Conservation (phyloP, 2,888 invertebrate genomes). For the Hedychridium roseum region DNA sequence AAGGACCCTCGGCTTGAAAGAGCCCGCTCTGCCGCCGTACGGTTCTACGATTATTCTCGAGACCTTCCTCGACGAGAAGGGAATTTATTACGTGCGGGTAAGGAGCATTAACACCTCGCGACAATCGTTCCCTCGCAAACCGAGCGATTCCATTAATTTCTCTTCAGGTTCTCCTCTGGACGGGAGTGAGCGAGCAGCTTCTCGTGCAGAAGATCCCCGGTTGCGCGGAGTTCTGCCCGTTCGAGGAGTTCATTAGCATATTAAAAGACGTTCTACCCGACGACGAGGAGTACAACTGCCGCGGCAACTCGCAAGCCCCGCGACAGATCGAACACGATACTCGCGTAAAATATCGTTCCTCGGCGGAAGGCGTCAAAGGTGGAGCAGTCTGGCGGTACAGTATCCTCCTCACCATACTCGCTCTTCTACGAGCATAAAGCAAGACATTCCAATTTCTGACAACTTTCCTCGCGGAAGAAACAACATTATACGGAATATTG, state of each 20-base stretch:
- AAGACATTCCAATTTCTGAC: no score
- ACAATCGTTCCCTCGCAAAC: no score
- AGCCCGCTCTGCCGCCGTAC: constrained; percentile 49
- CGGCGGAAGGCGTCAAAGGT: constrained; percentile 6
- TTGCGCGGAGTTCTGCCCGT: constrained; percentile 57
- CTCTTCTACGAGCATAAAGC: no score
- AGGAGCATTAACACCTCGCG: no score
- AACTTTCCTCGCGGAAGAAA: no score
- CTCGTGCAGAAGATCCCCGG: constrained; percentile 56
- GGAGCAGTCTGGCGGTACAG: constrained; percentile 7
- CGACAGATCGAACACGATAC: background rate
- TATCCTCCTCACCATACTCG: constrained; percentile 4
- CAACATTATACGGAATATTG: no score
- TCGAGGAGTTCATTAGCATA: constrained; percentile 54
- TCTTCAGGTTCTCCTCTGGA: constrained; percentile 58
- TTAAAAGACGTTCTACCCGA: constrained; percentile 49
- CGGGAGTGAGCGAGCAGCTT: constrained; percentile 53
- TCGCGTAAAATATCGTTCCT: constrained; percentile 10
- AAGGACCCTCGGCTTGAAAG: constrained; percentile 45
- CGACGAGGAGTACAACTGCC: constrained; percentile 46
- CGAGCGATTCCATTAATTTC: background rate
- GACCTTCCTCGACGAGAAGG: constrained; percentile 46
- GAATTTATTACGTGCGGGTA: constrained; percentile 48
- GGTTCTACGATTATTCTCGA: constrained; percentile 54
- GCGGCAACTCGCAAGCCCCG: constrained; percentile 6